Percentiles rank a stretch among this genome's conserved stretches.
These are phyloP conservation scores for Oligia strigilis DNA, from an alignment of 2,888 invertebrate species.

Conservation along the genomic window DNA sequence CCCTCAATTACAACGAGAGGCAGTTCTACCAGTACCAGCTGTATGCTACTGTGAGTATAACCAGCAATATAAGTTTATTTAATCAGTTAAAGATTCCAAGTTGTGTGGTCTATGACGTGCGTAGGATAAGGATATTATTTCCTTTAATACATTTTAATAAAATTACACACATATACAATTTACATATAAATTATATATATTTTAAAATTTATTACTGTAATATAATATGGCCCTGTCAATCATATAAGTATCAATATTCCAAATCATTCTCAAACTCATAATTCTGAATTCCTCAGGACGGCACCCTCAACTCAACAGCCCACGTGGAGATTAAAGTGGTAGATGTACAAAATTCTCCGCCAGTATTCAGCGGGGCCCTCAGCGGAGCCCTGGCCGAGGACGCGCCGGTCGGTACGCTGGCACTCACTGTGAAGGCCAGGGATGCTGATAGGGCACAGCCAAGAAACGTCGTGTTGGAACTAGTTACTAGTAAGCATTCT, in stretches of 20 bases:
- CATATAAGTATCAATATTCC: neutral
- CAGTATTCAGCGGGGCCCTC: constrained; percentile 95
- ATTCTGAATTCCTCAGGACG: constrained; percentile 91
- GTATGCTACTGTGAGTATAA: constrained; percentile 93
- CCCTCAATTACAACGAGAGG: constrained; percentile 94
- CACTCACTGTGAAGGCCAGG: constrained; percentile 94
- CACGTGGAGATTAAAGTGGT: constrained; percentile 94
- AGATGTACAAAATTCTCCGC: constrained; percentile 97
- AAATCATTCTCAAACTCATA: no score
- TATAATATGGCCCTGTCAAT: neutral
- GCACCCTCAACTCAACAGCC: constrained; percentile 93
- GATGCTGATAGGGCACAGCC: constrained; percentile 97
- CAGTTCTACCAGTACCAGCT: constrained; percentile 95
- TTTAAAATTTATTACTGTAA: neutral
- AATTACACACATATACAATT: neutral
- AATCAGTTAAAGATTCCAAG: neutral
- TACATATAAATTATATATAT: neutral
- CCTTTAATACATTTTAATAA: no score
- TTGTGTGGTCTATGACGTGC: neutral
- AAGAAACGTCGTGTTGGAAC: constrained; percentile 94
- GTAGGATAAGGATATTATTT: neutral
- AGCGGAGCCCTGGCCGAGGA: constrained; percentile 95
- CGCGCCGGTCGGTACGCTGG: constrained; percentile 95
- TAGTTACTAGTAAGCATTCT: constrained; percentile 93
- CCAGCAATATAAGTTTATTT: neutral